Percentiles rank a stretch among this genome's conserved stretches.
phyloP scores from a whole-genome alignment of 2,797 vertebrate genomes.

The Esox masquinongy region DNA sequence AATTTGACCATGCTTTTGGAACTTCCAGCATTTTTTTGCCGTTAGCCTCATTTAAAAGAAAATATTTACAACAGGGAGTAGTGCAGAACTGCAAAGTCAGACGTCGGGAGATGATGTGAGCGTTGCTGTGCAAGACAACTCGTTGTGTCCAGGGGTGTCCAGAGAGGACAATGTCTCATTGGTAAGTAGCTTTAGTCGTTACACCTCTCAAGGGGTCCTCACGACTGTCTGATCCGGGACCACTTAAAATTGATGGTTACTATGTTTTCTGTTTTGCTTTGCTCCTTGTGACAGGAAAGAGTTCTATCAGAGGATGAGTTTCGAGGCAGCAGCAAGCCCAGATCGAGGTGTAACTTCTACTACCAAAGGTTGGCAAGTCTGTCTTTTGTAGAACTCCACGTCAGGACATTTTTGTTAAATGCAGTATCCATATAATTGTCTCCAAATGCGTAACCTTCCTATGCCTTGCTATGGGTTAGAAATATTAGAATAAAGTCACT shows the following conservation, averaged over 20 bases:
- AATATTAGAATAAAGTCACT: too few relatives aligned
- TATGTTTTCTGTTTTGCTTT: conserved; percentile 13
- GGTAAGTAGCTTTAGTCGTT: neutral
- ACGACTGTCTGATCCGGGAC: too few relatives aligned
- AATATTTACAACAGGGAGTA: conserved; percentile 47
- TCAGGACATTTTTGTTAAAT: neutral
- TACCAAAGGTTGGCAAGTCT: conserved; percentile 44
- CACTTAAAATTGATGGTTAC: neutral
- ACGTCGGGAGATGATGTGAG: conserved; percentile 51
- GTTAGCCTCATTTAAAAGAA: neutral
- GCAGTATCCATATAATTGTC: neutral
- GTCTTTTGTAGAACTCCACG: neutral
- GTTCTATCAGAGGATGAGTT: conserved; percentile 15
- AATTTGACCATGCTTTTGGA: neutral
- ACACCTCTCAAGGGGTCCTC: neutral
- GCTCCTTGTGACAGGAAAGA: conserved; percentile 12
- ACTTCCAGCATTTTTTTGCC: neutral
- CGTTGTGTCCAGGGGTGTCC: conserved; percentile 1
- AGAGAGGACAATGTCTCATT: neutral
- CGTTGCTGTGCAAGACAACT: conserved; percentile 17
- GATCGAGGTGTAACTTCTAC: conserved; percentile 42
- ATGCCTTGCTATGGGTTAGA: too few relatives aligned
- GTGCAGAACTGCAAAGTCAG: conserved; percentile 56
- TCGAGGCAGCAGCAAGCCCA: neutral
- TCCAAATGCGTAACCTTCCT: neutral